These are phyloP conservation scores for Discoglossus pictus DNA, from an alignment of 2,797 vertebrate genomes.

Conservation along the genomic window DNA sequence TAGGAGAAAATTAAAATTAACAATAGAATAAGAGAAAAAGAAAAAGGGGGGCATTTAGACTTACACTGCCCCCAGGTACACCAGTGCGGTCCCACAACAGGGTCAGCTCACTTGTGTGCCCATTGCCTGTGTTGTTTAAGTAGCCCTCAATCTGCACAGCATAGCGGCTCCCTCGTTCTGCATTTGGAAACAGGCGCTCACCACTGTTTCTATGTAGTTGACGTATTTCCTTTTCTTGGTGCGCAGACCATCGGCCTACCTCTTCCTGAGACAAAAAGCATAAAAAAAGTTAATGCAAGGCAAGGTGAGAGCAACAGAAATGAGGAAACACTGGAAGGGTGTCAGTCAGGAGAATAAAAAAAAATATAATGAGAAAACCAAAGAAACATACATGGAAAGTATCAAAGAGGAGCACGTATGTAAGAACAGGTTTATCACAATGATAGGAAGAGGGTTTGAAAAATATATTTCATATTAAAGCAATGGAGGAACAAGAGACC, in stretches of 20 bases:
- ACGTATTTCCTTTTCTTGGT: constrained; percentile 84
- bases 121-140: constrained; percentile 86
- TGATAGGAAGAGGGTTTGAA: no score
- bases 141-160: constrained; percentile 85
- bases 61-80: constrained; percentile 83
- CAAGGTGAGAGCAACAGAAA: background rate
- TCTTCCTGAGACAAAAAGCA: constrained; percentile 70
- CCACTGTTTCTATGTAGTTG: constrained; percentile 79
- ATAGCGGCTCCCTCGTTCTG: constrained; percentile 85
- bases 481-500: no score
- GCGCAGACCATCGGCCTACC: constrained; percentile 85
- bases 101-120: constrained; percentile 89
- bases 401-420: no score
- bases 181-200: constrained; percentile 79
- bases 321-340: background rate
- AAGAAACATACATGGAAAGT: no score
- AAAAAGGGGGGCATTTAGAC: constrained; percentile 53
- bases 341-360: background rate
- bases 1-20: background rate
- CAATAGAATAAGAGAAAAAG: no score
- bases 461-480: no score
- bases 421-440: no score
- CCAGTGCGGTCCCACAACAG: constrained; percentile 88
- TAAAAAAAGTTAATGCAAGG: no score
- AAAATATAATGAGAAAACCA: no score